Evolutionary conservation across 2,888 invertebrate species (phyloP), one percentile per base, ranked within the genome.

Genomic region (Philereme vetulata): DNA sequence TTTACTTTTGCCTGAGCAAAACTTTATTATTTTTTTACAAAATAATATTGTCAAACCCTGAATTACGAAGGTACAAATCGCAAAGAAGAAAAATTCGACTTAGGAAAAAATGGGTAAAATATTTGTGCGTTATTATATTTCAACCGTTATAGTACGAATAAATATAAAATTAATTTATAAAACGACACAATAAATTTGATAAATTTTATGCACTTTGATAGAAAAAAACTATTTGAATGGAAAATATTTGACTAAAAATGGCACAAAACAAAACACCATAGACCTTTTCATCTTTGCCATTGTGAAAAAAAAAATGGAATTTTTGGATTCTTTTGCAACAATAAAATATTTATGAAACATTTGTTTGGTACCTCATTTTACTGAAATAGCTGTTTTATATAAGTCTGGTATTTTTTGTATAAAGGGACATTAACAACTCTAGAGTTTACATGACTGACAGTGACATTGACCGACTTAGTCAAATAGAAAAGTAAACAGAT

Each of bases 221-320:
- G 82, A 86, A 86, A 84, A n/a, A 72, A 80, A 80, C 82, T 77
- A 85, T 77, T 81, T 85, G 87, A 88, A 88, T 82, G 84, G 84
- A 85, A 84, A 85, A 74, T 84, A 88, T 81, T 89, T 92, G 91
- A 90, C 90, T 91, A 88, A 87, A 86, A 88, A 86, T 86, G 85
- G 84, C 83, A 82, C 81, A 80, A 81, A 87, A 83, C 78, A 82
- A 84, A 82, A 81, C 71, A 82, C 82, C 88, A 90, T 87, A 90
- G 86, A 89, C 80, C 84, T n/a, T 45, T 38, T 4, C 38, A 38
- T 34, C 33, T 36, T 60, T 43, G 46, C 50, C 56, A 47, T 45
- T 32, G 7, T 45, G 4, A 9, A 21, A 6, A 43, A 8, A 32
- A 38, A 8, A 5, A 36, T 36, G 35, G 35, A 6, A 7, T 7